Evolutionary conservation across 1,140 invertebrate genomes (phyloP).

Genomic region (Drosophila arizonae): DNA sequence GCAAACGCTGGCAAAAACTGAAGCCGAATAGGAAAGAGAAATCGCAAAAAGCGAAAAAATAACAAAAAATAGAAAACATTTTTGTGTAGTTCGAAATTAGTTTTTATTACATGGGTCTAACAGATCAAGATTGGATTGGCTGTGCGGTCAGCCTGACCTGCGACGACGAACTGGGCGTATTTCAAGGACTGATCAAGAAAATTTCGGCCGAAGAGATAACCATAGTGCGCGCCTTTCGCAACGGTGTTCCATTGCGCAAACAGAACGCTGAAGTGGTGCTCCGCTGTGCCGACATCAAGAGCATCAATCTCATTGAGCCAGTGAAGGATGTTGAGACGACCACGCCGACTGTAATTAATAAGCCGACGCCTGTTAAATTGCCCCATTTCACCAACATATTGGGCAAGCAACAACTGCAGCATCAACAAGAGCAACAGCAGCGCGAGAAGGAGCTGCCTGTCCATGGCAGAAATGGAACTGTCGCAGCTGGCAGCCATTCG

Average conservation of each 20-base stretch:
- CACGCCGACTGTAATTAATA: slow-evolving; percentile 73
- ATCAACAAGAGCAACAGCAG: slow-evolving; percentile 43
- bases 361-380: slow-evolving; percentile 77
- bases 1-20: slow-evolving; percentile 56
- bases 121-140: slow-evolving; percentile 80
- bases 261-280: slow-evolving; percentile 85
- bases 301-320: slow-evolving; percentile 72
- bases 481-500: slow-evolving; percentile 29
- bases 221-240: slow-evolving; percentile 90
- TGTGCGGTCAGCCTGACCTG: slow-evolving; percentile 81
- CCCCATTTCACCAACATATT: slow-evolving; percentile 74
- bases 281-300: slow-evolving; percentile 82
- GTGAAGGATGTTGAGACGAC: slow-evolving; percentile 60
- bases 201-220: slow-evolving; percentile 89
- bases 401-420: slow-evolving; percentile 64
- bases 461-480: slow-evolving; percentile 13
- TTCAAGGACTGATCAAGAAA: slow-evolving; percentile 90
- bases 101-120: slow-evolving; percentile 66
- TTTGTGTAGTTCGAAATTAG: slow-evolving; percentile 23
- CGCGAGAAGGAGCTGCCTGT: slow-evolving; percentile 41
- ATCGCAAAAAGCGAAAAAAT: slow-evolving; percentile 12
- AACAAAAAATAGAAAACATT: slow-evolving; percentile 16
- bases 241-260: slow-evolving; percentile 88
- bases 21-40: slow-evolving; percentile 27
- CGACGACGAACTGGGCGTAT: slow-evolving; percentile 74